Evolutionary conservation across 2,888 invertebrate genomes (phyloP).

Genomic region (Nymphalis urticae): DNA sequence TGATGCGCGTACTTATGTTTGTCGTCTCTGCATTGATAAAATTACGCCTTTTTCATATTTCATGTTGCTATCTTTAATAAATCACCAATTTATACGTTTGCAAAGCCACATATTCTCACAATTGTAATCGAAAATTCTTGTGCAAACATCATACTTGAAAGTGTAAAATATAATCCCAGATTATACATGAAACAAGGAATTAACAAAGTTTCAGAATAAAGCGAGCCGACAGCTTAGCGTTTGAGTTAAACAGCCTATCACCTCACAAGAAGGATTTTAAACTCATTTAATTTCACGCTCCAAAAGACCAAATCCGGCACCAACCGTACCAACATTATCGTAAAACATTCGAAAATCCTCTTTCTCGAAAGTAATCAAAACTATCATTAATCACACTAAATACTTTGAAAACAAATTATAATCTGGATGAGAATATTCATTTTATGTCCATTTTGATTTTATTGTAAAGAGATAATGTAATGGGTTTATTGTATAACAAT

Average conservation of each 20-base stretch:
- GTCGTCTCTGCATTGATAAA: not conserved
- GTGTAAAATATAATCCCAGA: slow-evolving; percentile 21
- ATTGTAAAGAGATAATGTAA: not conserved
- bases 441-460: not conserved
- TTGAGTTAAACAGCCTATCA: slow-evolving; percentile 63
- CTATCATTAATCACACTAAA: not conserved
- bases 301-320: slow-evolving; percentile 48
- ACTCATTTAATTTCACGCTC: slow-evolving; percentile 63
- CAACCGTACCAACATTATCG: slow-evolving; percentile 38
- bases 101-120: too few species aligned
- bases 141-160: slow-evolving; percentile 5
- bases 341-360: slow-evolving; percentile 10
- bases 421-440: not conserved
- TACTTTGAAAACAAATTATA: not conserved
- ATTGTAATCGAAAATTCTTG: not conserved
- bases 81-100: too few species aligned
- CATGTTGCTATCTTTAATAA: not conserved
- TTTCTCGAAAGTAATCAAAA: slow-evolving; percentile 2
- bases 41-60: too few species aligned
- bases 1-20: too few species aligned
- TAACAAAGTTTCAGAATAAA: slow-evolving; percentile 38
- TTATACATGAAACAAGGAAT: slow-evolving; percentile 40
- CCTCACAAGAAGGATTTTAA: slow-evolving; percentile 59
- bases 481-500: not conserved
- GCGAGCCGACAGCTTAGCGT: slow-evolving; percentile 41